phyloP scores from a whole-genome alignment of 2,113 vertebrate species.

The Ceyx margarethae region DNA sequence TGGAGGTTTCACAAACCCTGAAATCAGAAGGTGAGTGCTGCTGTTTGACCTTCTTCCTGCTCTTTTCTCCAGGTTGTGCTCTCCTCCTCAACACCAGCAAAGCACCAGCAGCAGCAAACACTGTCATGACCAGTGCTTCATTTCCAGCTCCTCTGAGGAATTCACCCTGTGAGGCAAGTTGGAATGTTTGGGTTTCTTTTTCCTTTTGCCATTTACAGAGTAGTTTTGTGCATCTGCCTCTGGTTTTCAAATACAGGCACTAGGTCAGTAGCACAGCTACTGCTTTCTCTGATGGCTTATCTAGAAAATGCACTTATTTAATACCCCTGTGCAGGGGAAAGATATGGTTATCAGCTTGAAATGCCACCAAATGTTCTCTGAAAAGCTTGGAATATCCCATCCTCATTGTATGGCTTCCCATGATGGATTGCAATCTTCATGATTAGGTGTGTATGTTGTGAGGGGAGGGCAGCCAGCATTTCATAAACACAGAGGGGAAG shows the following conservation, averaged over 20 bases:
- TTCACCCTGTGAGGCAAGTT: constrained; percentile 89
- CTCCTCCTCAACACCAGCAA: constrained; percentile 85
- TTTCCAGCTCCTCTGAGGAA: constrained; percentile 92
- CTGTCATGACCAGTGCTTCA: constrained; percentile 80
- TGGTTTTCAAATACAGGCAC: background rate
- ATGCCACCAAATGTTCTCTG: background rate
- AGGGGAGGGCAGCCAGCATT: background rate
- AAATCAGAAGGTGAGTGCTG: background rate
- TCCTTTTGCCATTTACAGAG: background rate
- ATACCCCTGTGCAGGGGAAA: background rate
- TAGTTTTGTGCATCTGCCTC: background rate
- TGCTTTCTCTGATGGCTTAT: background rate
- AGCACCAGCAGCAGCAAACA: constrained; percentile 68
- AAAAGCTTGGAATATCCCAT: background rate
- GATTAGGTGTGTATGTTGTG: background rate
- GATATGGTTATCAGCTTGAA: background rate
- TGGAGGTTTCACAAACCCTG: background rate
- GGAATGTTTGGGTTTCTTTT: background rate
- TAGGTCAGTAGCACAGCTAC: background rate
- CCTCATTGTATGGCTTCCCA: background rate
- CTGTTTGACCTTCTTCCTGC: background rate
- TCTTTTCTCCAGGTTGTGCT: constrained; percentile 73
- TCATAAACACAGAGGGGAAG: background rate
- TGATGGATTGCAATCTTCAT: background rate
- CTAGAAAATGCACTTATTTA: background rate